Evolutionary conservation across 92 coral and sea anemone genomes (phyloP).

Genomic region (Epizoanthus illoricatus): DNA sequence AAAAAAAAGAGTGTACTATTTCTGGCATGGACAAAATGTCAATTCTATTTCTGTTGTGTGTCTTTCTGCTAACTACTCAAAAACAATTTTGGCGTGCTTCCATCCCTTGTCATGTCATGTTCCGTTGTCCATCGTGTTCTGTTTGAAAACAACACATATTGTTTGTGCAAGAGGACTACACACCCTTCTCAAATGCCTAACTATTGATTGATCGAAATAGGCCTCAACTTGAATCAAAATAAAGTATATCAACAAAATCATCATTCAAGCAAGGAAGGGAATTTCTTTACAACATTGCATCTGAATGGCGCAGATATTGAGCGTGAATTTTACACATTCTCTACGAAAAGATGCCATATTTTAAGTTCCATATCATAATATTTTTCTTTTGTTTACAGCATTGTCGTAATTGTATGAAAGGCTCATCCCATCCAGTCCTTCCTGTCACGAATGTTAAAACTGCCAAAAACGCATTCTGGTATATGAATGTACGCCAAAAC

Average conservation of each 20-base stretch:
- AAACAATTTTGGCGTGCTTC: background rate
- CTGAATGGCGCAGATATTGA: too few relatives aligned
- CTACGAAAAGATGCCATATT: too few relatives aligned
- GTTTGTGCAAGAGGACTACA: background rate
- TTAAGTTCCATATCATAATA: background rate
- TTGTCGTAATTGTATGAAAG: background rate
- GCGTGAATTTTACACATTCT: too few relatives aligned
- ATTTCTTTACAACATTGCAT: too few relatives aligned
- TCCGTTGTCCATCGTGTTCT: background rate
- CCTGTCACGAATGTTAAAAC: background rate
- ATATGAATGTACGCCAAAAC: background rate
- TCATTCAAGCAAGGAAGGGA: too few relatives aligned
- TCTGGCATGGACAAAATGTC: background rate
- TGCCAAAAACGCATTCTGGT: background rate
- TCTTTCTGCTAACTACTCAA: background rate
- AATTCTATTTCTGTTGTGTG: background rate
- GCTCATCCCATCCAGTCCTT: too few relatives aligned
- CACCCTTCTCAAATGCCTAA: background rate
- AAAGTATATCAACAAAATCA: too few relatives aligned
- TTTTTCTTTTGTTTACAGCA: background rate
- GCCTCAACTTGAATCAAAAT: too few relatives aligned
- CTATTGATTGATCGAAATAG: too few relatives aligned
- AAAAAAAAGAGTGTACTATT: background rate
- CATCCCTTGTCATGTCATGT: background rate
- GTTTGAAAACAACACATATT: background rate